phyloP scores from a whole-genome alignment of 2,113 vertebrate species.

The Cyrtonyx montezumae region DNA sequence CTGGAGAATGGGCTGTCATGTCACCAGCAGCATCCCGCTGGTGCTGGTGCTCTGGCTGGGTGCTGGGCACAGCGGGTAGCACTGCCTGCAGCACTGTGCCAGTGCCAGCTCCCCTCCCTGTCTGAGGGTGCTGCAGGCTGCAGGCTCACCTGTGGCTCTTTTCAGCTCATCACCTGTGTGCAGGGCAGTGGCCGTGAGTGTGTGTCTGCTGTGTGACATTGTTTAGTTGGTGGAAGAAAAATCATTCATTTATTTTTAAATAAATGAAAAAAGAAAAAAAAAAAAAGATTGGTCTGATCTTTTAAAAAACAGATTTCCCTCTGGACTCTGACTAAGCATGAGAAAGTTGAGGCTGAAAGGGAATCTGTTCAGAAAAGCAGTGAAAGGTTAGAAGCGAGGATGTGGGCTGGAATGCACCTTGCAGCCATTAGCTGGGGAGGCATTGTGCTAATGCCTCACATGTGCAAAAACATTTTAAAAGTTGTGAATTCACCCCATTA shows the following conservation, averaged over 20 bases:
- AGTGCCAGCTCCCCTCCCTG: too few species aligned
- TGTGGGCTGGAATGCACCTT: background rate
- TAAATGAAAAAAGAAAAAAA: slow-evolving; percentile 14
- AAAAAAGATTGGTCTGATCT: slow-evolving; percentile 13
- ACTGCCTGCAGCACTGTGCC: accelerated
- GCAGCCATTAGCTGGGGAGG: background rate
- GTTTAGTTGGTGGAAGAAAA: background rate
- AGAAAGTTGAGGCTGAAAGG: slow-evolving; percentile 44
- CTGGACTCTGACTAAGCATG: slow-evolving; percentile 45
- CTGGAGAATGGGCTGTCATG: background rate
- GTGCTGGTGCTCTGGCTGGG: background rate
- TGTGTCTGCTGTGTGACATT: background rate
- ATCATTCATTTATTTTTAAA: background rate
- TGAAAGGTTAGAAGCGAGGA: slow-evolving; percentile 17
- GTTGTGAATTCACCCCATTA: slow-evolving; percentile 11
- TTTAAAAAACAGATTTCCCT: slow-evolving; percentile 24
- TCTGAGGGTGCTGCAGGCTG: background rate
- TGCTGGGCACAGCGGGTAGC: background rate
- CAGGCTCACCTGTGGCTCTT: background rate
- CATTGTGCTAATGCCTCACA: background rate
- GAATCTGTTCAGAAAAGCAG: slow-evolving; percentile 2
- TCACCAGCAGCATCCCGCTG: background rate
- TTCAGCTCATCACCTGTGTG: background rate
- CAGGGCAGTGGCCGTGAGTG: background rate
- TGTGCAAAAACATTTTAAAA: background rate